Evolutionary conservation across 2,888 invertebrate species (phyloP).

Genomic region (Sympetrum striolatum): DNA sequence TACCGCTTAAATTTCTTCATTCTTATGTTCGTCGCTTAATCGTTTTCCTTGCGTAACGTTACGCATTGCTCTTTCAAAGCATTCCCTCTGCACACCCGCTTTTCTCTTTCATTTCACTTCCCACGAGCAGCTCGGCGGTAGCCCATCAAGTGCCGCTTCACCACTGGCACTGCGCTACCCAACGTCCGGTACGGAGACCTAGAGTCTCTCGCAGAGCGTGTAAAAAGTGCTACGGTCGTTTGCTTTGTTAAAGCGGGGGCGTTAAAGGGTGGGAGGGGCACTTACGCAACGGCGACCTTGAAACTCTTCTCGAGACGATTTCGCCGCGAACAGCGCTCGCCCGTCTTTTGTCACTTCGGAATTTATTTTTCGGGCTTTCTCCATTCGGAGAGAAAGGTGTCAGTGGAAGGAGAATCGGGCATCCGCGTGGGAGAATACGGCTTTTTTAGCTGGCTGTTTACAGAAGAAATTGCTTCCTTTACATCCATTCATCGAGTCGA

Average conservation of each 20-base stretch:
- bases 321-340: neutral
- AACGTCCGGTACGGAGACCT: neutral
- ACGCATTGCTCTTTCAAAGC: too few relatives aligned
- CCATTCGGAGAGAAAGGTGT: neutral
- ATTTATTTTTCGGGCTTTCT: neutral
- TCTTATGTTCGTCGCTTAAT: too few relatives aligned
- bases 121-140: neutral
- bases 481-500: neutral
- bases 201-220: neutral
- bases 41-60: too few relatives aligned
- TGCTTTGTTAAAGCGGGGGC: neutral
- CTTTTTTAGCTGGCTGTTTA: too few relatives aligned
- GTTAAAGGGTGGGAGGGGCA: neutral
- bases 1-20: too few relatives aligned
- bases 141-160: neutral
- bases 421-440: too few relatives aligned
- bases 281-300: conserved; percentile 21
- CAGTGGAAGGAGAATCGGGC: neutral
- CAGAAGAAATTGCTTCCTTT: neutral
- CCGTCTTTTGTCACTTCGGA: neutral
- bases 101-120: neutral
- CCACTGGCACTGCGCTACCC: neutral
- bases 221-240: neutral
- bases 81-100: too few relatives aligned
- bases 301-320: neutral